A percentile compares a stretch with the other conserved stretches of the same genome.
phyloP scores from a whole-genome alignment of 2,113 vertebrate species.

The Prunella fulvescens region DNA sequence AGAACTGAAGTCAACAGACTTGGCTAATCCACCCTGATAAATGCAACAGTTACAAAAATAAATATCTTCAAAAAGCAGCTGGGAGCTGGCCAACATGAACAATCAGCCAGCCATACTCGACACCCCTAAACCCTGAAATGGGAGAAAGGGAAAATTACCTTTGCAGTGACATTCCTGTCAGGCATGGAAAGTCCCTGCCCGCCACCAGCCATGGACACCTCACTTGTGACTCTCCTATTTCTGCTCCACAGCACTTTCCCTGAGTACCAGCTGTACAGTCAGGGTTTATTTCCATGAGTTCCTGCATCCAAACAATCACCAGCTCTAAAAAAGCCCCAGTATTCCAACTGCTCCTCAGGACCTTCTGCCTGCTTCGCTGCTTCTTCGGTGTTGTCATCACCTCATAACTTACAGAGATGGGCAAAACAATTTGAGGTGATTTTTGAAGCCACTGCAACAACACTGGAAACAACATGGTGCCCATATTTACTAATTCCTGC shows the following conservation, averaged over 20 bases:
- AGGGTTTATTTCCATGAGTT: not conserved
- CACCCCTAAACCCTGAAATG: not conserved
- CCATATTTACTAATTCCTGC: not conserved
- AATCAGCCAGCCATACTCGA: not conserved
- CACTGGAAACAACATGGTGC: not conserved
- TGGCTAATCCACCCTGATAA: constrained; percentile 56
- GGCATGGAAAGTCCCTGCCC: not conserved
- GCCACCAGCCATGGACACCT: not conserved
- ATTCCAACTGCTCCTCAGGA: not conserved
- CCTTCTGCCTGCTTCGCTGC: not conserved
- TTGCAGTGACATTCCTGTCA: not conserved
- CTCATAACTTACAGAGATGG: not conserved
- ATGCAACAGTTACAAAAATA: constrained; percentile 72
- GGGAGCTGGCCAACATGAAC: constrained; percentile 5
- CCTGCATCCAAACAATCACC: not conserved
- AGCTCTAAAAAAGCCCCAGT: not conserved
- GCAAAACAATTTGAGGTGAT: not conserved
- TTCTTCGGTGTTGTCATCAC: not conserved
- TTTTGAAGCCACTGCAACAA: not conserved
- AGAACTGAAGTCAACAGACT: constrained; percentile 69
- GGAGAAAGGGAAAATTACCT: not conserved
- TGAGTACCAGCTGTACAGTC: not conserved
- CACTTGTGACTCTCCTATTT: not conserved
- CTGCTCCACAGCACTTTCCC: not conserved
- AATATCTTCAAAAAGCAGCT: constrained; percentile 57